These are phyloP conservation scores for Actinemys pallida DNA, from an alignment of 2,113 vertebrate species.

Conservation along the genomic window DNA sequence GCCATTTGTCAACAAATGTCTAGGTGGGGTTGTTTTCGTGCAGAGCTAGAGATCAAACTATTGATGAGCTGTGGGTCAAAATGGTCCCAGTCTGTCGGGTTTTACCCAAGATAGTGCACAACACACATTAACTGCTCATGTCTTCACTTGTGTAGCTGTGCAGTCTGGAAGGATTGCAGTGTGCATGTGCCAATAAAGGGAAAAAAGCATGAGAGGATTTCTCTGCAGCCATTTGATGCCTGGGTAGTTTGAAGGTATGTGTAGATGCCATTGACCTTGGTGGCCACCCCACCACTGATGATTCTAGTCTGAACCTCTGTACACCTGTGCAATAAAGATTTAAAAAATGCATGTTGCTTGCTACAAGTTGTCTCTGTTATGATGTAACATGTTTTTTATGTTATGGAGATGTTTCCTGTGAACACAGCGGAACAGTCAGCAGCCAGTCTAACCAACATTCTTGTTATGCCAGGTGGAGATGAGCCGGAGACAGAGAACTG, in stretches of 20 bases:
- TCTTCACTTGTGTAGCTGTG: not conserved
- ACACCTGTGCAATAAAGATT: not conserved
- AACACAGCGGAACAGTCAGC: not conserved
- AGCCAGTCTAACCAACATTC: not conserved
- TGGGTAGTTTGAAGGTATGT: not conserved
- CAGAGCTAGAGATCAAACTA: not conserved
- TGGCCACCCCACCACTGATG: not conserved
- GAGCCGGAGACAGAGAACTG: not conserved
- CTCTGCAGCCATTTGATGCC: not conserved
- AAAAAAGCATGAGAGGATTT: not conserved
- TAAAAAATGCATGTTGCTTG: not conserved
- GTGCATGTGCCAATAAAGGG: not conserved
- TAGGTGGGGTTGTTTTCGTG: not conserved
- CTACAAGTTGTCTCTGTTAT: not conserved
- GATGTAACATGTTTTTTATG: not conserved
- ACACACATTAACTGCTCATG: not conserved
- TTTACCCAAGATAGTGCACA: not conserved
- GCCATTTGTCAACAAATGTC: not conserved
- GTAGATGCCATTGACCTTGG: not conserved
- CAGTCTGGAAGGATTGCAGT: not conserved
- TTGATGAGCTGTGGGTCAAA: not conserved
- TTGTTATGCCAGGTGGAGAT: not conserved
- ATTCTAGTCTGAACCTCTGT: not conserved
- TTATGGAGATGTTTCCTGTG: not conserved
- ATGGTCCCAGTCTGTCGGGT: not conserved